A percentile compares a stretch with the other conserved stretches of the same genome.
Conservation (phyloP, 2,113 vertebrate genomes). For the Rattus norvegicus region DNA sequence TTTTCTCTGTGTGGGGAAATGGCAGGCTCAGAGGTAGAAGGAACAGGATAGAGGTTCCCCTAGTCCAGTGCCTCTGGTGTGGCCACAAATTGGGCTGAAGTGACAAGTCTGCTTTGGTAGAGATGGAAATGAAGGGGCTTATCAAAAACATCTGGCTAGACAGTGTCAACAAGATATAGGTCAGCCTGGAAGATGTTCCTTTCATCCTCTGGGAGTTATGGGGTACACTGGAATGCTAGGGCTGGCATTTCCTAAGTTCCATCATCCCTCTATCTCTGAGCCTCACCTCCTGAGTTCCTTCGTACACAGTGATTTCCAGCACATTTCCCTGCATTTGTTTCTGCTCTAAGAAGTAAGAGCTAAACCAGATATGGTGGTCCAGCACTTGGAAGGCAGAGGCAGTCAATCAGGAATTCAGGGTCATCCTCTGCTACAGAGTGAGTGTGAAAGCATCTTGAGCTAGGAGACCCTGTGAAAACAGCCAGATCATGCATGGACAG, state of each 20-base stretch:
- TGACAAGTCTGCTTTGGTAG: no score
- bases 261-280: background rate
- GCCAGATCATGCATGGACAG: background rate
- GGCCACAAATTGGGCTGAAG: no score
- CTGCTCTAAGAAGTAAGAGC: background rate
- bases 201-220: no score
- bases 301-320: background rate
- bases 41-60: no score
- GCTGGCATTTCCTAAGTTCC: background rate
- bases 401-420: background rate
- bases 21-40: no score
- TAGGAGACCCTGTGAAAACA: background rate
- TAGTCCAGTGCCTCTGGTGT: no score
- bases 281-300: background rate
- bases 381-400: background rate
- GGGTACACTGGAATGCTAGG: background rate
- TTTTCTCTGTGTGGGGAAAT: no score
- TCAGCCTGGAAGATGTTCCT: no score
- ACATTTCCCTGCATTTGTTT: background rate
- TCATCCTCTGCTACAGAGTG: background rate
- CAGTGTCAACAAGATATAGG: no score
- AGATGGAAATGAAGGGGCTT: no score
- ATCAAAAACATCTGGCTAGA: no score
- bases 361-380: background rate
- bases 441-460: background rate